Conservation (phyloP, 1,140 invertebrate genomes). For the Eulimnadia texana region DNA sequence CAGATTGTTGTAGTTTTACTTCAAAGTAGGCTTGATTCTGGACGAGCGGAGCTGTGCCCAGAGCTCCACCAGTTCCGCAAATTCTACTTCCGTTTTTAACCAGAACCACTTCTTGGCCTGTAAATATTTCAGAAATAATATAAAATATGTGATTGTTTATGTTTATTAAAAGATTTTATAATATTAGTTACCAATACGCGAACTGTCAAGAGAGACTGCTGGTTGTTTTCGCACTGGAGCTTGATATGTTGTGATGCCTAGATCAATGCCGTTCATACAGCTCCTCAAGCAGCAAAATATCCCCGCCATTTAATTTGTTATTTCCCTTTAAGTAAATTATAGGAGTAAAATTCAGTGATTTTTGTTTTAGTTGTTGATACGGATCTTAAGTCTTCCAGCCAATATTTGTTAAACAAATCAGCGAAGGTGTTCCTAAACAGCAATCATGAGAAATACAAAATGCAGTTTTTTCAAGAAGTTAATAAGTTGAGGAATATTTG, state of each 20-base stretch:
- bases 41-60: constrained; percentile 69
- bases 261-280: constrained; percentile 9
- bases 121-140: constrained; percentile 16
- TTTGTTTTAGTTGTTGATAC: too few species aligned
- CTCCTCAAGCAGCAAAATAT: constrained; percentile 17
- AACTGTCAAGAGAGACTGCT: constrained; percentile 8
- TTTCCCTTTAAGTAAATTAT: too few species aligned
- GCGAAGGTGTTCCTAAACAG: too few species aligned
- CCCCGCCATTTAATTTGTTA: constrained; percentile 12
- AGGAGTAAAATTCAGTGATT: too few species aligned
- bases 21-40: constrained; percentile 99
- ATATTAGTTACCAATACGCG: constrained; percentile 8
- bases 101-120: constrained; percentile 94
- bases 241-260: constrained; percentile 7
- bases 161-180: background rate
- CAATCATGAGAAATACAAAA: too few species aligned
- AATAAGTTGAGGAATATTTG: too few species aligned
- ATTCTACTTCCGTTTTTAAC: constrained; percentile 90
- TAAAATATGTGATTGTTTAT: background rate
- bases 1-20: constrained; percentile 90
- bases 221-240: constrained; percentile 1
- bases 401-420: too few species aligned
- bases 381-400: too few species aligned
- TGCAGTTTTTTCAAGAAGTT: too few species aligned
- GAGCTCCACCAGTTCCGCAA: constrained; percentile 85